Conservation (phyloP, 2,797 vertebrate genomes). For the Simalia tracyae region DNA sequence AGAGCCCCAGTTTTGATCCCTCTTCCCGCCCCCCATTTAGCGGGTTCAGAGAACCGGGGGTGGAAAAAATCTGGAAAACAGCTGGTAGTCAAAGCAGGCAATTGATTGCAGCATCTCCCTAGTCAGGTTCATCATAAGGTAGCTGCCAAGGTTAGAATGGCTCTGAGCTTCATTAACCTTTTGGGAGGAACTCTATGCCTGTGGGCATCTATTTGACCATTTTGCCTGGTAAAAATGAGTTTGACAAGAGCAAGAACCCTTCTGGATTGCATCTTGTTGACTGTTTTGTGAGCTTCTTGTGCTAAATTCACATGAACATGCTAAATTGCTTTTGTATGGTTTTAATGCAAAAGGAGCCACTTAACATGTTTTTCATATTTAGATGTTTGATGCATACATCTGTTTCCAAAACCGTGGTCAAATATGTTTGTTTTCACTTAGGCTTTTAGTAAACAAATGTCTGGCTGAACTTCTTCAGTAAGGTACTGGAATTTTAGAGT, state of each 20-base stretch:
- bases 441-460: not conserved
- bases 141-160: not conserved
- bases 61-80: no score
- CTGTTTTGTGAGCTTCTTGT: not conserved
- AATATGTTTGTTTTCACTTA: not conserved
- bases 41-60: no score
- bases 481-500: not conserved
- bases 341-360: not conserved
- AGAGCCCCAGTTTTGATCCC: no score
- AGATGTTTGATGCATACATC: not conserved
- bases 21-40: no score
- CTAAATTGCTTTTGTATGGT: not conserved
- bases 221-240: not conserved
- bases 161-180: not conserved
- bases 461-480: not conserved
- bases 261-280: not conserved
- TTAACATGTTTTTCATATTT: not conserved
- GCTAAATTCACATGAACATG: not conserved
- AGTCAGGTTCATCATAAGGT: no score
- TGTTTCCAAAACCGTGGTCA: not conserved
- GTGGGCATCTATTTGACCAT: no score
- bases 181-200: no score
- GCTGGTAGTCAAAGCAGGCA: no score
- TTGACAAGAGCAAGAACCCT: not conserved
- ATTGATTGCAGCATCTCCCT: no score